Base-by-base conservation (phyloP, 2,113 vertebrate genomes). In the Alligator sinensis region DNA sequence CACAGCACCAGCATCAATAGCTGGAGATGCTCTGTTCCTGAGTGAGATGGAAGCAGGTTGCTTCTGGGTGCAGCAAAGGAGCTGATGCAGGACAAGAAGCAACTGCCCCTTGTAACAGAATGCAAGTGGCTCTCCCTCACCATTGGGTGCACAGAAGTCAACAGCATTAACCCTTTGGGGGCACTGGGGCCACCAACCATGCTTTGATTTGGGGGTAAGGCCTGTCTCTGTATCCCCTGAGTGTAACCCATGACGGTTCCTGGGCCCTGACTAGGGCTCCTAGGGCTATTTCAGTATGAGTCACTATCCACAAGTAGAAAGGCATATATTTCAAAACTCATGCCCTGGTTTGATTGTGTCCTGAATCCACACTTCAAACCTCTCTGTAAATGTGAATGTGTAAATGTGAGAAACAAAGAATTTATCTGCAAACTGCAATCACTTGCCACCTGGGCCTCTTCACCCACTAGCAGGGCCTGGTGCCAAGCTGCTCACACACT, bases 391-490 rank as follows among this genome's bases (percentile, higher is more conserved):
- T 61, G 14, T 24, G 86, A 74, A 57, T 14, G 77, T 34, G 15
- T 19, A 16, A 2, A 80, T 57, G 66, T 47, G 54, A 66, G 38
- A 78, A 95, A 64, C 14, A 84, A 8, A 58, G 15, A 30, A 72
- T 85, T 93, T 80, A 75, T 74, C 55, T 93, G 55, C 80, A 91
- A 34, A 25, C 1, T 85, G 88, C 68, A 87, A 89, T 77, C 86
- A 79, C 70, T 80, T 38, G 77, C 18, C 1, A 18, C 74, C 68
- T 93, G 2, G 83, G 81, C 38, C 61, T 86, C 38, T 34, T 76
- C 64, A 77, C 75, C 75, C 9, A 47, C 6, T 9, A 47, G 47
- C 47, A 47, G 47, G 47, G 47, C 47, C 47, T 47, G 47, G 47
- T 47, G 47, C 47, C 47, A 47, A 47, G 47, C 47, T 47, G 47